Evolutionary conservation across 37 sponge, comb jelly and placozoan genomes (phyloP), one percentile per base, ranked within the genome.

Genomic region (Spongia lamella): DNA sequence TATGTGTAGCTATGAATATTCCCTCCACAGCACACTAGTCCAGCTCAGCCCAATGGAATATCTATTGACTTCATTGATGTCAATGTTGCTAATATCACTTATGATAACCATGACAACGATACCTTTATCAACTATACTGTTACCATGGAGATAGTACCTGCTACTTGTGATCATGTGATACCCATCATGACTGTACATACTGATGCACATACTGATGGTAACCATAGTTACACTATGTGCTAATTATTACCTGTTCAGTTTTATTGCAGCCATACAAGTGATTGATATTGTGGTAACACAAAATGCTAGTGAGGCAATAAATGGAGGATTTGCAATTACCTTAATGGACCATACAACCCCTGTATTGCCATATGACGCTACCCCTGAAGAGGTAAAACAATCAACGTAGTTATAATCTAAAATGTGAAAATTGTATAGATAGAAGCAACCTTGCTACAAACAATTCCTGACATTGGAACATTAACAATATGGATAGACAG

Each of bases 231-330:
- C 47, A n/a, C n/a, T n/a, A n/a, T 43, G 47, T 5, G 9, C 7
- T 43, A 43, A 43, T 43, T 43, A 9, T 43, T 43, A 9, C 47
- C 9, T 43, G 9, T 13, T 43, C 7, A 13, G 9, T 9, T 43
- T 9, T 43, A 43, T 9, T 13, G 47, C 5, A 13, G 47, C 47
- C 47, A 43, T 43, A 43, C 7, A 43, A 43, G 9, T 43, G 47
- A 43, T 9, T 43, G 31, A 30, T 37, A 25, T 75, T 2, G 11
- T 32, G 1, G 21, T 63, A 56, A 39, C 53, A 22, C 84, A 84
- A 35, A 21, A 27, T 17, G 90, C 86, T 53, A 90, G 86, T 63
- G 66, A 43, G 13, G 76, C 90, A 20, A 53, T 90, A 1, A 69
- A 61, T 22, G 90, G 90, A 7, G 20, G 24, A 49, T 90, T 54